Conservation (phyloP, 2,797 vertebrate genomes). For the Tinamus major region DNA sequence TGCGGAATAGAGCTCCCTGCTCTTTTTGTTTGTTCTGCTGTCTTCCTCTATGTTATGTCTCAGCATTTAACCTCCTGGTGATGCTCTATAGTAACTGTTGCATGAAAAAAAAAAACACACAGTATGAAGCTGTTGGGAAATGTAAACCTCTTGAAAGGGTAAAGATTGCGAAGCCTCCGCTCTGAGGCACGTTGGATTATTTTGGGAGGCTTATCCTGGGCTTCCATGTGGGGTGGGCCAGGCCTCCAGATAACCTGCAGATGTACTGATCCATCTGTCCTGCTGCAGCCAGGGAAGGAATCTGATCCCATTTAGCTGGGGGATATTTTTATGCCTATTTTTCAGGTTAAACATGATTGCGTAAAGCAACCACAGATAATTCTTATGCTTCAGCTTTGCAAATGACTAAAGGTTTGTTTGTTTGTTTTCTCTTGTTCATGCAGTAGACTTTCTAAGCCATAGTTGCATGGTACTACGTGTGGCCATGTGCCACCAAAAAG, state of each 20-base stretch:
- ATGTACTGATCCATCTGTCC: not conserved
- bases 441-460: not conserved
- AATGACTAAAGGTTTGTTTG: not conserved
- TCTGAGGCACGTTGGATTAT: not conserved
- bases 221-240: not conserved
- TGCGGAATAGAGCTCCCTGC: not conserved
- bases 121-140: constrained; percentile 5
- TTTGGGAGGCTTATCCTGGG: not conserved
- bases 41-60: not conserved
- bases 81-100: not conserved
- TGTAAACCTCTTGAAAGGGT: constrained; percentile 31
- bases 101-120: not conserved
- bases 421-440: not conserved
- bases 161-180: not conserved
- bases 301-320: not conserved
- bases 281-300: not conserved
- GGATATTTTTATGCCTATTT: not conserved
- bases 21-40: not conserved
- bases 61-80: accelerated
- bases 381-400: constrained; percentile 42
- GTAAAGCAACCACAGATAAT: not conserved
- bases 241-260: not conserved
- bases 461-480: not conserved
- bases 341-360: not conserved
- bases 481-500: not conserved